Evolutionary conservation across 2,888 invertebrate species (phyloP), one percentile per base, ranked within the genome.

Genomic region (Cylloceria caligata): DNA sequence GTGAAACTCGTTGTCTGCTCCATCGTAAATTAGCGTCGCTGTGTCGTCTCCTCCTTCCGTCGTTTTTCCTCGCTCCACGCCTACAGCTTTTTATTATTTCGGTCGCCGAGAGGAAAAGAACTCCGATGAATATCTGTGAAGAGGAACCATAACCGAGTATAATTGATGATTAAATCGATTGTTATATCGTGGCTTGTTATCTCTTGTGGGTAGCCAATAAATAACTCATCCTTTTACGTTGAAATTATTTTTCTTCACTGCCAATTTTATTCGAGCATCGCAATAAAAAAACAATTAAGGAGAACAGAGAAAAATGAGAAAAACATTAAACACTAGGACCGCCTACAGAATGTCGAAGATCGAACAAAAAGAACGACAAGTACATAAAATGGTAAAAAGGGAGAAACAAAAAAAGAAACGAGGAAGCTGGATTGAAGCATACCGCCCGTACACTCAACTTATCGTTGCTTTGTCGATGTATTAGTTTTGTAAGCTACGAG

Each of bases 81-180:
- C 39, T 42, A 65, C n/a, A 16, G 21, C 42, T 39, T 39, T 30
- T 27, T 24, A 5, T 21, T 13, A 11, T 42, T 24, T 45, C 21
- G 11, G 13, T 36, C 19, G 5, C 39, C 69, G 42, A 3, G 24
- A 69, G 16, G 27, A 49, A 21, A 52, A 62, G n/a, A 55, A 47
- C 11, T 19, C 49, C 39, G 19, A 9, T 49, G n/a, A 30, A 24
- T 21, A 72, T 62, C 34, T 72, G 52, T 16, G 52, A 39, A 19
- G n/a, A 52, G 36, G 27, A 42, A 64, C 34, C 47, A 34, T 19
- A 45, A 19, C 13, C 21, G 24, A 34, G 55, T 6, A 30, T 60
- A 76, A 76, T 68, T 68, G 60, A 27, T 68, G 68, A 36, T 24
- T 24, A 68, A 68, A 60, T 68, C 60, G 68, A 47, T 68, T 60